These are phyloP conservation scores for Plestiodon gilberti DNA, from an alignment of 2,113 vertebrate genomes.

Conservation along the genomic window DNA sequence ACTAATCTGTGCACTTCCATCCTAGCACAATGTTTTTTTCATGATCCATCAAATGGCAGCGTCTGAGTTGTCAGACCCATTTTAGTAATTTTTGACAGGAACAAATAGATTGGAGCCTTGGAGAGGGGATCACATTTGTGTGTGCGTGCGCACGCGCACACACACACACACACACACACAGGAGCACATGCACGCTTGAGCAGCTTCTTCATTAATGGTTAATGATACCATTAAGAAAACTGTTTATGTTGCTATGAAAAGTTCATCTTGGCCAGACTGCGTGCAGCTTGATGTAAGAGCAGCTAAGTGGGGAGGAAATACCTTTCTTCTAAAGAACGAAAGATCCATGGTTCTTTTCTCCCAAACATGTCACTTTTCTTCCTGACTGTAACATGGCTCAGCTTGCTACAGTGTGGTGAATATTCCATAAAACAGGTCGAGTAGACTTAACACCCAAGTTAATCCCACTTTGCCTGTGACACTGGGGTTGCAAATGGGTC, in stretches of 20 bases:
- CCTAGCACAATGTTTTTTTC: neutral
- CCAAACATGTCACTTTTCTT: neutral
- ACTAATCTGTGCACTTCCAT: neutral
- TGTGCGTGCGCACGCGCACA: too few species aligned
- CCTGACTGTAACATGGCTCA: neutral
- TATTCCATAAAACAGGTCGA: too few species aligned
- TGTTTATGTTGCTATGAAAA: neutral
- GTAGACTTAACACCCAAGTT: too few species aligned
- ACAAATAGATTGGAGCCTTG: too few species aligned
- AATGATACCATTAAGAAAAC: neutral
- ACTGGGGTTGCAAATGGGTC: too few species aligned
- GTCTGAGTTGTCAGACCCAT: too few species aligned
- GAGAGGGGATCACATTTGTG: too few species aligned
- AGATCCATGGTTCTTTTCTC: neutral
- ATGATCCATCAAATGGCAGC: neutral
- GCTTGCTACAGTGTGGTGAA: neutral
- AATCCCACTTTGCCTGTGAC: too few species aligned
- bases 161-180: too few species aligned
- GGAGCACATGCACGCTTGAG: too few species aligned
- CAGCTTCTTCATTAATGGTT: constrained; percentile 1
- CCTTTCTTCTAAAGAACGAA: neutral
- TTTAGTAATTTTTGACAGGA: neutral
- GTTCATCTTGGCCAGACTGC: neutral
- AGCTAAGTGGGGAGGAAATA: neutral
- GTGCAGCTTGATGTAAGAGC: neutral